These are phyloP conservation scores for Mechanitis mazaeus DNA, from an alignment of 2,888 invertebrate species.

Conservation along the genomic window DNA sequence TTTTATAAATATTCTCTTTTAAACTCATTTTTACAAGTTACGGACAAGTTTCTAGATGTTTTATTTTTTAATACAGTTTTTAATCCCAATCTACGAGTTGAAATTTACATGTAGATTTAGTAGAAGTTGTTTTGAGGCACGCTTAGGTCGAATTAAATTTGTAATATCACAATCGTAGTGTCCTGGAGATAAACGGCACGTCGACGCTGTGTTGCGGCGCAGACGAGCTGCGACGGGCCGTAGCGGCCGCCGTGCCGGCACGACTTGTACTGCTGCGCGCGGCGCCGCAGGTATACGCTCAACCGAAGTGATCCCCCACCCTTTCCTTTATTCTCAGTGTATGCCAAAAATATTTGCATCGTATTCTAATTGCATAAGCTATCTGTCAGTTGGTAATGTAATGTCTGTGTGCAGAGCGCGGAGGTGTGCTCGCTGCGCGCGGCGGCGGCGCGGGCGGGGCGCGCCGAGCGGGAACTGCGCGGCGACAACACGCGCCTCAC, in stretches of 20 bases:
- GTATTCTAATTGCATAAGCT: too few relatives aligned
- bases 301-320: neutral
- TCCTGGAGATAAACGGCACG: conserved; percentile 89
- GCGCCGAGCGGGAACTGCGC: conserved; percentile 79
- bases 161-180: conserved; percentile 54
- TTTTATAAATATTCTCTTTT: too few relatives aligned
- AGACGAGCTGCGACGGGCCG: conserved; percentile 83
- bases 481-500: conserved; percentile 89
- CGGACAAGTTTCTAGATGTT: neutral
- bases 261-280: conserved; percentile 80
- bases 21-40: neutral
- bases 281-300: conserved; percentile 42
- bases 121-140: too few relatives aligned
- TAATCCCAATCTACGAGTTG: too few relatives aligned
- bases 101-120: too few relatives aligned
- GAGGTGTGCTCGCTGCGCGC: conserved; percentile 78
- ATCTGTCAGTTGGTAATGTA: neutral
- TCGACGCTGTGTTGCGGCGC: conserved; percentile 81
- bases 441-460: conserved; percentile 79
- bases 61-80: neutral
- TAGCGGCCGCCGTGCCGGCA: conserved; percentile 79
- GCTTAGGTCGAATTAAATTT: too few relatives aligned
- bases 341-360: too few relatives aligned
- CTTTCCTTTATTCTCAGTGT: too few relatives aligned
- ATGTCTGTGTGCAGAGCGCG: conserved; percentile 52